Evolutionary conservation across 2,888 invertebrate species (phyloP).

Genomic region (Linnaemya tessellans): DNA sequence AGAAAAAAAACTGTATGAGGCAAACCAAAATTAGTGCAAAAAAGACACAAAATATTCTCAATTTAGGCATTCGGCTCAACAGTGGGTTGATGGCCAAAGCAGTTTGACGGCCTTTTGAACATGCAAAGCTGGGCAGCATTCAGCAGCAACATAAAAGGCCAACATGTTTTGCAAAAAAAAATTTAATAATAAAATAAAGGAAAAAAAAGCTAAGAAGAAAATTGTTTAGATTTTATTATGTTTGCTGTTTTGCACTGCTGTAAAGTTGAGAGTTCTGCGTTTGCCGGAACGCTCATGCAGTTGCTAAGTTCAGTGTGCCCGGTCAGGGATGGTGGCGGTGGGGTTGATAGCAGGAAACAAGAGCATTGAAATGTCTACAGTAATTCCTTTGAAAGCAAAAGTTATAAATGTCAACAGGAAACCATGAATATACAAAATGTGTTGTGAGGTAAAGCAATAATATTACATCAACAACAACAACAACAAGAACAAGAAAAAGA

Average conservation of each 20-base stretch:
- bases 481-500: background rate
- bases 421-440: background rate
- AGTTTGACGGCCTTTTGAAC: background rate
- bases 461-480: background rate
- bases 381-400: background rate
- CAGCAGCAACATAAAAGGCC: background rate
- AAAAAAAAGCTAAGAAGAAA: too few species aligned
- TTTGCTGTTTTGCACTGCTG: background rate
- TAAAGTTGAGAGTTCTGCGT: background rate
- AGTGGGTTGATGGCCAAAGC: background rate
- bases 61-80: too few species aligned
- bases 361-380: background rate
- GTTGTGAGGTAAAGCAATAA: background rate
- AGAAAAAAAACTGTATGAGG: too few species aligned
- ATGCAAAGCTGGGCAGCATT: too few species aligned
- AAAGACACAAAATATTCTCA: too few species aligned
- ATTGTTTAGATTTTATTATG: background rate
- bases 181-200: background rate
- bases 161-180: background rate
- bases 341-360: background rate
- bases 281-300: background rate
- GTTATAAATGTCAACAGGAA: background rate
- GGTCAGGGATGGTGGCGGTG: background rate
- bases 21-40: too few species aligned
- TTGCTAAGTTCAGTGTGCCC: background rate